Evolutionary conservation across 1,140 invertebrate genomes (phyloP).

Genomic region (Orchestia grillus): DNA sequence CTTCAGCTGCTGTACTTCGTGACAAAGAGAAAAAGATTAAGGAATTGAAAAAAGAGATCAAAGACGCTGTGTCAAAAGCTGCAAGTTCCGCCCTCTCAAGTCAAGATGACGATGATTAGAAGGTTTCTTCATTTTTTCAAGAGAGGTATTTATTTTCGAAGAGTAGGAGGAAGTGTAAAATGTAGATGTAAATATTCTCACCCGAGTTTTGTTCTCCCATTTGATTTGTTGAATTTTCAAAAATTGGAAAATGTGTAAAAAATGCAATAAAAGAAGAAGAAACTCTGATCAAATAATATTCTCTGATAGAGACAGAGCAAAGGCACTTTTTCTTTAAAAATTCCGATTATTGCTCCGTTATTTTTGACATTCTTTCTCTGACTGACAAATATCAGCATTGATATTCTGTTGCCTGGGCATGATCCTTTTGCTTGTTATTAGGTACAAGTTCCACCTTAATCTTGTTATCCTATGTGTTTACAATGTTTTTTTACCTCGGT

Average conservation of each 20-base stretch:
- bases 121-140: neutral
- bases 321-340: neutral
- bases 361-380: neutral
- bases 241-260: neutral
- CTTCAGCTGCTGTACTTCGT: neutral
- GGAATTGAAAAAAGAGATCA: constrained; percentile 15
- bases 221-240: neutral
- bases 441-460: neutral
- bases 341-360: neutral
- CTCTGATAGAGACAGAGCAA: no score
- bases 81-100: neutral
- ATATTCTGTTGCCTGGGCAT: neutral
- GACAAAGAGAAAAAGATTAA: constrained; percentile 1
- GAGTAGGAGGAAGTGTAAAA: neutral
- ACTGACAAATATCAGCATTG: neutral
- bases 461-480: neutral
- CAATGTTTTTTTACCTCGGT: neutral
- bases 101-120: constrained; percentile 38
- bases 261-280: neutral
- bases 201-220: neutral
- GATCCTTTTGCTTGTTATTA: neutral
- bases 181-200: neutral
- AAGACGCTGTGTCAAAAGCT: neutral
- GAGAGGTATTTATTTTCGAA: constrained; percentile 15
- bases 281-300: neutral